Base-by-base conservation (phyloP, 2,888 invertebrate genomes). In the Lamellibrachia columna region DNA sequence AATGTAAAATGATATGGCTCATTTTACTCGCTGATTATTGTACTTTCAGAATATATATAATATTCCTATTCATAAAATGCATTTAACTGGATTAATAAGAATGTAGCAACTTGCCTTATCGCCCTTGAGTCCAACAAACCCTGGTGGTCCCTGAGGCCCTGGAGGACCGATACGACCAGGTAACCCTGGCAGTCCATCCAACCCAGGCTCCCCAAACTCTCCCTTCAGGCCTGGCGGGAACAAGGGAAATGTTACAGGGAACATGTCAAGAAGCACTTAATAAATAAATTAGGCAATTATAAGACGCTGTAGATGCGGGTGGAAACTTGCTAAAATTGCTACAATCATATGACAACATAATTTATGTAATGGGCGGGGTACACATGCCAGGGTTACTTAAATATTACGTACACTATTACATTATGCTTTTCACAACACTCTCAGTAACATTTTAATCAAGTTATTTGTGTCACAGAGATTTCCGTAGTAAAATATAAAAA, bases 121-220 rank as follows among this genome's bases (percentile, higher is more conserved):
- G 22, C 91, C 91, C 58, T 55, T 91, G 58, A 91, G 9, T 3
- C 75, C 75, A 22, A 2, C 6, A 22, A 75, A 75, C 22, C 75
- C 75, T 22, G 75, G n/a, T 6, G 75, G 75, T 15, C 75, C 75
- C 4, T 75, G 75, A 75, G 75, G 75, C 15, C 91, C 91, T 53
- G 91, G 91, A 4, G 58, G 11, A 3, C 91, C 91, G 1, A 53
- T n/a, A 15, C 40, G 53, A 40, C 91, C 91, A 40, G 53, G 53
- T 9, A 28, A 53, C 0, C 91, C 91, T 15, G 52, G 53, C 40
- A 92, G 58, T n/a, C 93, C 93, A 15, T 75, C 75, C 22, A 75
- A 22, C 75, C 75, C 75, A 4, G 75, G 75, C 75, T 75, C 75
- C 6, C 75, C 75, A 75, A 75, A 75, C 2, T 75, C 75, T 75